phyloP scores from a whole-genome alignment of 2,888 invertebrate species.

The Chironomus riparius region DNA sequence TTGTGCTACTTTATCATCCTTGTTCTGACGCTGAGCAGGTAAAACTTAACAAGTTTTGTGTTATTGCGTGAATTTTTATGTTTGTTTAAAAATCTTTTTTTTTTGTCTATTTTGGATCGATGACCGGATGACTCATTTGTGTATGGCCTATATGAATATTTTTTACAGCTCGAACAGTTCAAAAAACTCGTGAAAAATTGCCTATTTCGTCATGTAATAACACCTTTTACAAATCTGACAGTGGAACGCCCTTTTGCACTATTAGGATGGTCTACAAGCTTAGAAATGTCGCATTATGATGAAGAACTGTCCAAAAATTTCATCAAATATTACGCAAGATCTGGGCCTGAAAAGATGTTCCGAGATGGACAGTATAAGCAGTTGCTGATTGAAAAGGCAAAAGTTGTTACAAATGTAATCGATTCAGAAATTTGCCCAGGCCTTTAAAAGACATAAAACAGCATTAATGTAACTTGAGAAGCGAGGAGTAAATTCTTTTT shows the following conservation, averaged over 20 bases:
- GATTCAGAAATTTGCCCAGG: not conserved
- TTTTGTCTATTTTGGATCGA: not conserved
- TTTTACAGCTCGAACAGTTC: conserved; percentile 40
- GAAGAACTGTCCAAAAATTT: conserved; percentile 49
- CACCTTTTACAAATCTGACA: conserved; percentile 53
- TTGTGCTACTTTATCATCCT: conserved; percentile 79
- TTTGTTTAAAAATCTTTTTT: not conserved
- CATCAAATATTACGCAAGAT: conserved; percentile 51
- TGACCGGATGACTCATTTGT: no score
- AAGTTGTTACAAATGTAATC: not conserved
- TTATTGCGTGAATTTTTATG: conserved; percentile 35
- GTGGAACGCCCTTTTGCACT: conserved; percentile 58
- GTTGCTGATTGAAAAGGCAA: not conserved
- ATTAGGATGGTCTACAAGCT: conserved; percentile 63
- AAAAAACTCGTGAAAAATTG: conserved; percentile 54
- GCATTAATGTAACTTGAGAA: not conserved
- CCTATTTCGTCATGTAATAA: conserved; percentile 65
- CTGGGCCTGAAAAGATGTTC: conserved; percentile 48
- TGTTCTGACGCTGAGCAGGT: conserved; percentile 59
- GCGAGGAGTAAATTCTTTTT: not conserved
- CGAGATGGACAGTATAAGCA: conserved; percentile 35
- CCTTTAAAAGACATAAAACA: not conserved
- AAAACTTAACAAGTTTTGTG: not conserved
- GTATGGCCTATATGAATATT: not conserved
- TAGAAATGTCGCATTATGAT: conserved; percentile 61